These are phyloP conservation scores for Diadegma fenestrale DNA, from an alignment of 2,888 invertebrate species.

Conservation along the genomic window DNA sequence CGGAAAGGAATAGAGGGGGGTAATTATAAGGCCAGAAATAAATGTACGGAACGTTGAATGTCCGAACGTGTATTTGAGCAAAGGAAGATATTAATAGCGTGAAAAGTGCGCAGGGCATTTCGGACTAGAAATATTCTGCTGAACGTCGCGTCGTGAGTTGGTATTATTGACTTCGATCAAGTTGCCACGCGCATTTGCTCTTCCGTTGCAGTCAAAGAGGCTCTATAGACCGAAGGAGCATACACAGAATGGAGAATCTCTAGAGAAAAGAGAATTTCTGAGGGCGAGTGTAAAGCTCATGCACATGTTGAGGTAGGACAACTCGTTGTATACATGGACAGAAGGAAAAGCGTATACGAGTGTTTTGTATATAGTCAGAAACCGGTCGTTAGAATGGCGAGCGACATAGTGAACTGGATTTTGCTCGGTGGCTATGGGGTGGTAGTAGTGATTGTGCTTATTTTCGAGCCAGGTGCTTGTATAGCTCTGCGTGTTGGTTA, in stretches of 20 bases:
- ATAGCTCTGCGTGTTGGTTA: constrained; percentile 67
- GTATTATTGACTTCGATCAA: constrained; percentile 22
- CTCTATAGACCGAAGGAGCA: constrained; percentile 1
- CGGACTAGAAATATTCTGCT: constrained; percentile 1
- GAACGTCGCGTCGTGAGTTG: constrained; percentile 33
- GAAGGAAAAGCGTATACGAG: constrained; percentile 42
- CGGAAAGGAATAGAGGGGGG: neutral
- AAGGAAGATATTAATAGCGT: constrained; percentile 9
- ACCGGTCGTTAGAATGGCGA: constrained; percentile 54
- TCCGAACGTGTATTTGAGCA: neutral
- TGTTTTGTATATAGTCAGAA: neutral
- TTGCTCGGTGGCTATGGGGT: constrained; percentile 19
- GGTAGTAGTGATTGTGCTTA: constrained; percentile 33
- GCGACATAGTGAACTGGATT: constrained; percentile 44
- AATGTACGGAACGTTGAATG: neutral
- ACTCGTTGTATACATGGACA: constrained; percentile 35
- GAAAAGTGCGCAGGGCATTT: neutral
- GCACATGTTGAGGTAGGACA: constrained; percentile 37
- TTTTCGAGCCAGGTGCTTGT: constrained; percentile 6
- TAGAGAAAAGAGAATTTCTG: constrained; percentile 49
- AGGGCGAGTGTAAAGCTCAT: constrained; percentile 42
- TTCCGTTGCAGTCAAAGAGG: constrained; percentile 32
- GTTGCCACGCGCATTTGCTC: constrained; percentile 44
- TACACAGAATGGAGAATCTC: constrained; percentile 13
- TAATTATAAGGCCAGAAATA: neutral